These are phyloP conservation scores for Druon quercuslanigerum DNA, from an alignment of 1,140 invertebrate genomes.

Conservation along the genomic window DNA sequence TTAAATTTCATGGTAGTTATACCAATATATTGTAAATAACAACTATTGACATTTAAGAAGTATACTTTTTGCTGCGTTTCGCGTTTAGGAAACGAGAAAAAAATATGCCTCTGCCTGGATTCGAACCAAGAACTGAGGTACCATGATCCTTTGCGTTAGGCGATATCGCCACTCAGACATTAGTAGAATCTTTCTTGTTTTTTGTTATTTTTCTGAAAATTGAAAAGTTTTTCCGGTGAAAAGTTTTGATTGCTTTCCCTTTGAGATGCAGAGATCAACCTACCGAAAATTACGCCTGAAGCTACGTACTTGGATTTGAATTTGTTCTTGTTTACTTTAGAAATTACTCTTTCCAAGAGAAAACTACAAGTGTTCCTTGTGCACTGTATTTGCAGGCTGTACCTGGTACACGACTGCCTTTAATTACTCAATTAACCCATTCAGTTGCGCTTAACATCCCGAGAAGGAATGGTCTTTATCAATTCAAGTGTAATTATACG, in stretches of 20 bases:
- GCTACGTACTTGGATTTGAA: background rate
- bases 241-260: background rate
- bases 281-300: background rate
- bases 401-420: constrained; percentile 47
- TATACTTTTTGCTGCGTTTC: no score
- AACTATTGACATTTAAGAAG: no score
- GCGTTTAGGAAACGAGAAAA: no score
- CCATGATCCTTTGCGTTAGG: no score
- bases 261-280: background rate
- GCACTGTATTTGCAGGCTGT: constrained; percentile 41
- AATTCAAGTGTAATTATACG: constrained; percentile 25
- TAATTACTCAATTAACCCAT: constrained; percentile 58
- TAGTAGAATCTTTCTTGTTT: no score
- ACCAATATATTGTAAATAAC: no score
- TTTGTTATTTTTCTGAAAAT: no score
- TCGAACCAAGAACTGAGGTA: no score
- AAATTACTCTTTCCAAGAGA: constrained; percentile 49
- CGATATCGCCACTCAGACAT: no score
- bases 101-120: no score
- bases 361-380: constrained; percentile 46
- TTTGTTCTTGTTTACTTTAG: constrained; percentile 50
- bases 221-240: no score
- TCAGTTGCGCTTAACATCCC: constrained; percentile 23
- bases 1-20: no score
- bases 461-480: constrained; percentile 18